phyloP scores from a whole-genome alignment of 2,888 invertebrate species.

The Drosophila gaucha region DNA sequence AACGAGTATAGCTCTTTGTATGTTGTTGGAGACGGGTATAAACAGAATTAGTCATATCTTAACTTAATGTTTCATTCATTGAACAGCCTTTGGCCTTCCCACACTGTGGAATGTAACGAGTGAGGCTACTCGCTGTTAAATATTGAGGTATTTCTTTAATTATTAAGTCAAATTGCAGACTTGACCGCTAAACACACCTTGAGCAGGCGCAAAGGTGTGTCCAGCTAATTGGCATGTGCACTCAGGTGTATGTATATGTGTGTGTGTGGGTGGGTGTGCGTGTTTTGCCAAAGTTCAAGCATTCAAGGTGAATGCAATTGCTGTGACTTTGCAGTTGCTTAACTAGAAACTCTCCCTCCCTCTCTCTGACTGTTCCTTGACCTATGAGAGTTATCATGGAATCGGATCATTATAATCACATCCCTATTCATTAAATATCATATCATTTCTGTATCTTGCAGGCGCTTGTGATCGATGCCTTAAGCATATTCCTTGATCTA shows the following conservation, averaged over 20 bases:
- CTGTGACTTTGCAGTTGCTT: too few species aligned
- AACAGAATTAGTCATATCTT: too few species aligned
- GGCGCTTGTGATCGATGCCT: slow-evolving; percentile 84
- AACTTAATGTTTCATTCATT: too few species aligned
- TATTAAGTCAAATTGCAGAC: slow-evolving; percentile 8
- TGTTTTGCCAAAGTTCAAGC: slow-evolving; percentile 41
- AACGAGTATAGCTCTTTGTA: too few species aligned
- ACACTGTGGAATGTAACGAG: too few species aligned
- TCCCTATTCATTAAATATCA: background rate
- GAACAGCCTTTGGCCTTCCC: too few species aligned
- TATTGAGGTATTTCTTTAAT: background rate
- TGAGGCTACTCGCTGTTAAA: background rate
- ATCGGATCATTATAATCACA: slow-evolving; percentile 3
- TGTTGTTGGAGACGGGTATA: too few species aligned
- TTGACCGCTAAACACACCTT: slow-evolving; percentile 25
- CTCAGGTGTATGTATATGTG: too few species aligned
- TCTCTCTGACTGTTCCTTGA: background rate
- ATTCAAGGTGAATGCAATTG: slow-evolving; percentile 41
- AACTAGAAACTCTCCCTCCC: slow-evolving; percentile 1
- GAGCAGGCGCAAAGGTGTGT: slow-evolving; percentile 35
- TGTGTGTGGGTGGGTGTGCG: slow-evolving; percentile 12
- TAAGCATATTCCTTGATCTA: slow-evolving; percentile 84
- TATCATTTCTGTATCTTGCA: slow-evolving; percentile 51
- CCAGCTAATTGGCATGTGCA: slow-evolving; percentile 21
- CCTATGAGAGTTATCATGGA: background rate